Evolutionary conservation across 2,113 vertebrate species (phyloP), one percentile per base, ranked within the genome.

Genomic region (Xiphias gladius): DNA sequence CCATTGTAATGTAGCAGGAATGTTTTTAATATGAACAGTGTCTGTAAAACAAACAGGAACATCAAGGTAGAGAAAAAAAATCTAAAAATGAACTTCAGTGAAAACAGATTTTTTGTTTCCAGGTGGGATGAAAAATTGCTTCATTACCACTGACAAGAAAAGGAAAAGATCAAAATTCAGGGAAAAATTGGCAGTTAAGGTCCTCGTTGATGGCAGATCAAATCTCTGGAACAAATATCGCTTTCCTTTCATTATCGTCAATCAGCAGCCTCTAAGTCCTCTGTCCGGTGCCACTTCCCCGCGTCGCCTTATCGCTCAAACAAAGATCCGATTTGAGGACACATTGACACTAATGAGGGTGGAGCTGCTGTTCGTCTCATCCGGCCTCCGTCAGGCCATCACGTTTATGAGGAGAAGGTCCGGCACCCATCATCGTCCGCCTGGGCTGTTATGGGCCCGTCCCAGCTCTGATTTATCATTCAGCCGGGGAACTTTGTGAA

Each of bases 341-440:
- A 46, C 54, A 5, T 22, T 43, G 30, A 41, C 57, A 43, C 68
- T 80, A 76, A 76, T 73, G 30, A 1, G 24, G 50, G 0, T 13
- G 39, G 1, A 28, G 30, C 0, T n/a, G 54, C 57, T 5, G 73
- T 19, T 58, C 10, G 2, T 68, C 11, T 63, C 61, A 5, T 64
- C 50, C n/a, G 41, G 28, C 61, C 81, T 68, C 76, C 28, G 43
- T 83, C 76, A 82, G 57, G 57, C 65, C 26, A 17, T 72, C 30
- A 22, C 37, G 26, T 81, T 86, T 81, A 79, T 64, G 80, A 80
- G 82, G 74, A 79, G 74, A 73, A 67, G 80, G 74, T 57, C 70
- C 43, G 1, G 52, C 55, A 8, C 80, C 73, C 78, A 86, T 67
- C 79, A 78, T 87, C 85, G 62, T 85, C 76, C 41, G 30, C 61